Conservation (phyloP, 1,140 invertebrate species). For the Drosophila arawakana region DNA sequence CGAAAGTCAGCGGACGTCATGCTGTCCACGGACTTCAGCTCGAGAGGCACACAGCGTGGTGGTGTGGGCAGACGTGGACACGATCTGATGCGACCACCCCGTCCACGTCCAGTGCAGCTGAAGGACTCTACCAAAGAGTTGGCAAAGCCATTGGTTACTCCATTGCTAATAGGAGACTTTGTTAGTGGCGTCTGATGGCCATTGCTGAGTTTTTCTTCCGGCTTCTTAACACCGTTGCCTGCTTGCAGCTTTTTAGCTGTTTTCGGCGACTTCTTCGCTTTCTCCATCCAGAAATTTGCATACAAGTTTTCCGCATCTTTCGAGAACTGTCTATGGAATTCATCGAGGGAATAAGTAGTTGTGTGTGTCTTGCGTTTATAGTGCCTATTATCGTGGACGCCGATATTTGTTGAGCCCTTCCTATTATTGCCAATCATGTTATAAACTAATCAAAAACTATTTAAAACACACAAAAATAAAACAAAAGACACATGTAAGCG, state of each 20-base stretch:
- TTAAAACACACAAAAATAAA: background rate
- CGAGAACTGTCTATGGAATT: slow-evolving; percentile 21
- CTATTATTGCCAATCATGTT: slow-evolving; percentile 23
- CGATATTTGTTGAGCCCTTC: background rate
- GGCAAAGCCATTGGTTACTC: background rate
- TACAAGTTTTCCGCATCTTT: background rate
- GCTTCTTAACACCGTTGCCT: background rate
- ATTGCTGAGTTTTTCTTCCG: background rate
- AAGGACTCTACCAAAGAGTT: background rate
- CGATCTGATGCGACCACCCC: background rate
- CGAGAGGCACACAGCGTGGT: slow-evolving; percentile 24
- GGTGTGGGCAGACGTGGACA: slow-evolving; percentile 29
- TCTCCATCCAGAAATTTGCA: background rate
- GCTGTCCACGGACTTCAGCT: slow-evolving; percentile 45
- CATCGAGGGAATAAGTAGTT: slow-evolving; percentile 21
- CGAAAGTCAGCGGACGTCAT: slow-evolving; percentile 71
- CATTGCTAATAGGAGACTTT: background rate
- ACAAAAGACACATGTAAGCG: background rate
- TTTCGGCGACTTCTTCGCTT: background rate
- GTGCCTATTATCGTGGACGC: background rate
- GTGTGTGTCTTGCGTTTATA: slow-evolving; percentile 9
- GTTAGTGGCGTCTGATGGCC: too few relatives aligned
- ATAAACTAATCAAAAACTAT: slow-evolving; percentile 9
- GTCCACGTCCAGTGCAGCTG: background rate
- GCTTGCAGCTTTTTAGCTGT: too few relatives aligned